These are phyloP conservation scores for Rhopalosiphum maidis DNA, from an alignment of 1,140 invertebrate genomes.

Conservation along the genomic window DNA sequence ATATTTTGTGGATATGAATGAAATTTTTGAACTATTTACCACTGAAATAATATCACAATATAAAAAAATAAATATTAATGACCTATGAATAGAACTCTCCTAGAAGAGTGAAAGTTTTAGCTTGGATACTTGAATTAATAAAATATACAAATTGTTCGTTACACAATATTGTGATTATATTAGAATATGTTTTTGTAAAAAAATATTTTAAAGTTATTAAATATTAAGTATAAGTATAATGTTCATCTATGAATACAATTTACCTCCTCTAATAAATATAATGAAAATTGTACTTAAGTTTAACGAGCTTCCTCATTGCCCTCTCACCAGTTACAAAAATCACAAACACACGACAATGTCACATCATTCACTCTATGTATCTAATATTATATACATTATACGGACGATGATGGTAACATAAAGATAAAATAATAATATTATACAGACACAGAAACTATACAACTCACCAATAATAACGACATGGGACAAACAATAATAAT, in stretches of 20 bases:
- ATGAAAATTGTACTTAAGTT: too few species aligned
- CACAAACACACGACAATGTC: background rate
- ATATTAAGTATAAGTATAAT: background rate
- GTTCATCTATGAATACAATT: background rate
- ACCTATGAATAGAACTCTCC: background rate
- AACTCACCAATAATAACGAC: background rate
- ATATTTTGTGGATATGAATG: background rate
- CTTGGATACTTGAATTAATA: background rate
- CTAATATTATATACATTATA: background rate
- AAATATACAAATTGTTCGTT: too few species aligned
- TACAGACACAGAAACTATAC: background rate
- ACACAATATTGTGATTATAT: too few species aligned
- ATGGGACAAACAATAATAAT: background rate
- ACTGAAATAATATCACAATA: background rate
- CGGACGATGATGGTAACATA: background rate
- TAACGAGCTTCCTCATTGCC: too few species aligned
- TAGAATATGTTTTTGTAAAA: background rate
- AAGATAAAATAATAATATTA: background rate
- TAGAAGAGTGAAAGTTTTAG: background rate
- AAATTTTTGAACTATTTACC: background rate
- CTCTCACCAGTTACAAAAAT: background rate
- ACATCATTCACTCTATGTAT: background rate
- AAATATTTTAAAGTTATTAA: background rate
- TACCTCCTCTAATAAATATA: too few species aligned
- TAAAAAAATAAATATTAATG: background rate